Evolutionary conservation across 2,113 vertebrate genomes (phyloP).

Genomic region (Oxyruncus cristatus): DNA sequence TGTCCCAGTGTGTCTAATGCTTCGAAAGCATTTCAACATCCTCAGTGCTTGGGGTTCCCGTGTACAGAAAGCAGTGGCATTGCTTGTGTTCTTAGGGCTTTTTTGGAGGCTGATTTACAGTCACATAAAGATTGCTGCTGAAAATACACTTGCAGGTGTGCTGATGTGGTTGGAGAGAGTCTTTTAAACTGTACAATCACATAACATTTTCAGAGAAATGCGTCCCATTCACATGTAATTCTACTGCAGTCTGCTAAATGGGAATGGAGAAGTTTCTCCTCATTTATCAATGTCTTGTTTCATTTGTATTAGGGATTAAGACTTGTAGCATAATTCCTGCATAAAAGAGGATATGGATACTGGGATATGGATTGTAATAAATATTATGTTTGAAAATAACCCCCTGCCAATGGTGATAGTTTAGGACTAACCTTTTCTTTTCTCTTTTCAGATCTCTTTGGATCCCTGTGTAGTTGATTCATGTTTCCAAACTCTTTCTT

Average conservation of each 20-base stretch:
- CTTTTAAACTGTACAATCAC: neutral
- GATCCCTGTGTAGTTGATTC: slow-evolving; percentile 27
- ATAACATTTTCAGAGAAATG: neutral
- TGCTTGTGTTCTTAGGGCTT: neutral
- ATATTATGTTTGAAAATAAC: neutral
- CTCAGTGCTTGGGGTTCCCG: rapidly evolving
- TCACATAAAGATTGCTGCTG: neutral
- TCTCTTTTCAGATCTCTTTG: slow-evolving; percentile 57
- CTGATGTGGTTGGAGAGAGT: neutral
- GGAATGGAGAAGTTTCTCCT: neutral
- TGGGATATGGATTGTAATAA: neutral
- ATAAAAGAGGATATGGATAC: neutral
- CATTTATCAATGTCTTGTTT: rapidly evolving
- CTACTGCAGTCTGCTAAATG: neutral
- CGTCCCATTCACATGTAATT: rapidly evolving
- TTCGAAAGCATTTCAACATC: neutral
- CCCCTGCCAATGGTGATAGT: neutral
- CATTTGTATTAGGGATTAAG: neutral
- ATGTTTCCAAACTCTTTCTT: slow-evolving; percentile 1
- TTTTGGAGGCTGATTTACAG: neutral
- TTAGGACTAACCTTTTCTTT: neutral
- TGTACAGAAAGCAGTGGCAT: rapidly evolving
- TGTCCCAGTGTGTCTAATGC: neutral
- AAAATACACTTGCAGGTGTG: neutral
- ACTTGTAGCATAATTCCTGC: neutral